Conservation (phyloP, 2,797 vertebrate genomes). For the Pseudochirops corinnae region DNA sequence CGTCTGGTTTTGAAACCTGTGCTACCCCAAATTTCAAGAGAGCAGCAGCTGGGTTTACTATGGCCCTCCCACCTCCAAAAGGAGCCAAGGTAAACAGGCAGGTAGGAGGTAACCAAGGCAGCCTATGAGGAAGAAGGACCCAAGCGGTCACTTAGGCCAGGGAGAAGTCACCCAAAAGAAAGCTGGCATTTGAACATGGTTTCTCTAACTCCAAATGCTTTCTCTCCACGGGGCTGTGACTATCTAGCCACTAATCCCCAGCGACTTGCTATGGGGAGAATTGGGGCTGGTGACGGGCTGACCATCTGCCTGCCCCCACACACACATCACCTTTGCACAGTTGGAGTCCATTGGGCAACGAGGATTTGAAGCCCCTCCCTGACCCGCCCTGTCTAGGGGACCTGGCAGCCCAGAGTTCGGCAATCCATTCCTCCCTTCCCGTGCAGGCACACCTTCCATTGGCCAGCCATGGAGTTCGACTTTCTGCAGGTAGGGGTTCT, state of each 20-base stretch:
- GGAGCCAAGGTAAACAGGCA: background rate
- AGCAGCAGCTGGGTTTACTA: background rate
- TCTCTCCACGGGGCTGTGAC: no score
- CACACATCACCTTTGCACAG: background rate
- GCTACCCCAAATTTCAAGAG: background rate
- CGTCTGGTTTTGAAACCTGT: background rate
- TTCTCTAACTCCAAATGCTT: no score
- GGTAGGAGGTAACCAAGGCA: slow-evolving; percentile 6
- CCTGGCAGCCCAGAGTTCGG: no score
- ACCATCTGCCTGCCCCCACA: background rate
- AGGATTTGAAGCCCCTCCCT: no score
- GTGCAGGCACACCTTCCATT: background rate
- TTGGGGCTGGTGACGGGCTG: background rate
- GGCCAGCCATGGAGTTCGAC: slow-evolving; percentile 57
- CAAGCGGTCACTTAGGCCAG: no score
- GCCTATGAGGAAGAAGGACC: no score
- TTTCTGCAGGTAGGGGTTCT: slow-evolving; percentile 57
- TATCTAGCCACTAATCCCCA: background rate
- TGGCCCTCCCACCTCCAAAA: background rate
- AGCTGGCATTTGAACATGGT: no score
- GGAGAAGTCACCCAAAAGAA: background rate
- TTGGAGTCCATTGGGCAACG: background rate
- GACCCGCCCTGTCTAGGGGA: no score
- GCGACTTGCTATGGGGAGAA: background rate
- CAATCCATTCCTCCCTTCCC: fast-evolving